Evolutionary conservation across 2,888 invertebrate genomes (phyloP), one percentile per base, ranked within the genome.

Genomic region (Balanococcus diminutus): DNA sequence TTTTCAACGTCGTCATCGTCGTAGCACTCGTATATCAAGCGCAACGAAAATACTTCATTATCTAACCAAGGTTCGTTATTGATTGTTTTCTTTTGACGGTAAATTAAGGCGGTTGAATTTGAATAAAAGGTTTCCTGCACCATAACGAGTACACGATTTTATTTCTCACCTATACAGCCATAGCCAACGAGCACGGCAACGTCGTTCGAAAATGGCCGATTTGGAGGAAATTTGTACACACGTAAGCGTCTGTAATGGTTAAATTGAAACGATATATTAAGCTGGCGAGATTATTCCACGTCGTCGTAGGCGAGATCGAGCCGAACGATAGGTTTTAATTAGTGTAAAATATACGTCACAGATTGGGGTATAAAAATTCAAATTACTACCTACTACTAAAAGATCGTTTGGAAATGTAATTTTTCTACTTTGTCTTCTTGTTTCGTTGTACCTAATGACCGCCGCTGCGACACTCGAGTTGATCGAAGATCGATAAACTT

Each of bases 11-110:
- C 51, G 51, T 51, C 51, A 51, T 51, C 51, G 51, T 19, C 4
- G 19, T 51, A 2, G 19, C 36, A 36, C 36, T 6, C 36, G 9
- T 25, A 75, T 75, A 32, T 32, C 75, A 75, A 75, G 32, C 75
- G 31, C 75, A 75, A 75, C 75, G 75, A 75, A 36, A 75, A 75
- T 75, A 75, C 75, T 75, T 75, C 75, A 75, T 75, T 75, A 75
- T 75, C 75, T 31, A 75, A 32, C 75, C 75, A 32, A 75, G 75
- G 75, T 75, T 75, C 75, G n/a, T 31, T 75, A 75, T 75, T 32
- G 75, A 75, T 75, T 75, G 75, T 75, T 32, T 32, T 75, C 75
- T 75, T 32, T 75, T 31, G 32, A 75, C 32, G 75, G 75, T 75
- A 32, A 75, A 75, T 75, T 75, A 75, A 75, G 25, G 75, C 32